Evolutionary conservation across 2,113 vertebrate species (phyloP).

Genomic region (Megaceryle maxima): DNA sequence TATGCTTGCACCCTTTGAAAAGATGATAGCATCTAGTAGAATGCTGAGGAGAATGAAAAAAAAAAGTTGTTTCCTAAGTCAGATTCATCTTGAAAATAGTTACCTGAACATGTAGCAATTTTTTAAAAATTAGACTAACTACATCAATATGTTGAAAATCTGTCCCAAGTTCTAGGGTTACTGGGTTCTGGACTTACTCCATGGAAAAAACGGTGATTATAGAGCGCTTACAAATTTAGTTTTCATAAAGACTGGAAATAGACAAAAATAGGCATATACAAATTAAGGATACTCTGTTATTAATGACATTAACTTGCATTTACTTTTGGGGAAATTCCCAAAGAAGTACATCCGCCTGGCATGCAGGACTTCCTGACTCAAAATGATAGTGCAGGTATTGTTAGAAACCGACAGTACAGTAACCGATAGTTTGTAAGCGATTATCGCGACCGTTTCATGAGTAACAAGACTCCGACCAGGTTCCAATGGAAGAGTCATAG

Average conservation of each 20-base stretch:
- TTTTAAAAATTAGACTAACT: neutral
- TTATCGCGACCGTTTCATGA: neutral
- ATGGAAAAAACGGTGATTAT: neutral
- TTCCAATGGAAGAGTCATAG: neutral
- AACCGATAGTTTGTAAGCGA: neutral
- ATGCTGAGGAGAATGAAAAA: neutral
- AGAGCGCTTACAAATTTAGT: neutral
- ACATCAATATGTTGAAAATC: neutral
- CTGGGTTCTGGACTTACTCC: neutral
- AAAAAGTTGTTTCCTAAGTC: neutral
- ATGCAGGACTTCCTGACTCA: neutral
- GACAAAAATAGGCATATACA: neutral
- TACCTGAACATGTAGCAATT: neutral
- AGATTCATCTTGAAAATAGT: neutral
- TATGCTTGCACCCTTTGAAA: neutral
- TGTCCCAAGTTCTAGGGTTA: neutral
- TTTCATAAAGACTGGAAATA: neutral
- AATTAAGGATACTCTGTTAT: neutral
- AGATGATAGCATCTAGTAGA: fast-evolving
- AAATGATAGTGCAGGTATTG: neutral
- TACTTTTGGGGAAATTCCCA: neutral
- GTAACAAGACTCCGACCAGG: neutral
- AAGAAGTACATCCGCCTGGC: neutral
- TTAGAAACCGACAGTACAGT: neutral
- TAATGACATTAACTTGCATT: neutral